Evolutionary conservation across 2,113 vertebrate genomes (phyloP).

Genomic region (Psittacula cyanocephala): DNA sequence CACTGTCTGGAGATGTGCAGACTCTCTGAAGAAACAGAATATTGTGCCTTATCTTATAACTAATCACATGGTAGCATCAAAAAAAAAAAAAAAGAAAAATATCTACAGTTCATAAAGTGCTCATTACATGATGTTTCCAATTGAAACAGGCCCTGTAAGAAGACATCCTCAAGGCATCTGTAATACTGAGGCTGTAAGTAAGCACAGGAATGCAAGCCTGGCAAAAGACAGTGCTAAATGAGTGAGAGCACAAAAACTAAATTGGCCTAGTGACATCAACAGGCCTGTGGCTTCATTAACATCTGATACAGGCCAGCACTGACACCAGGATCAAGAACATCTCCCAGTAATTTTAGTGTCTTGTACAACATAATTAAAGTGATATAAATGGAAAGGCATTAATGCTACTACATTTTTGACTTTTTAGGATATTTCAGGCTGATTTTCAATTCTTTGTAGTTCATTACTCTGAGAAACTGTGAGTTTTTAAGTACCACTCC

Average conservation of each 20-base stretch:
- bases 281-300: not conserved
- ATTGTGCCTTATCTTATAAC: not conserved
- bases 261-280: not conserved
- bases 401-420: not conserved
- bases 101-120: not conserved
- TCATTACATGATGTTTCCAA: not conserved
- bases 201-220: not conserved
- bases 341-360: not conserved
- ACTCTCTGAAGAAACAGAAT: not conserved
- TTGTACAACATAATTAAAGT: not conserved
- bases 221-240: not conserved
- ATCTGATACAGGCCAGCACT: not conserved
- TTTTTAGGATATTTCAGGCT: not conserved
- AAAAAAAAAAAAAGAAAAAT: not conserved
- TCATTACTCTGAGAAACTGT: not conserved
- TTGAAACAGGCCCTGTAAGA: not conserved
- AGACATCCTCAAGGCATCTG: not conserved
- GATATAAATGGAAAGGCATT: conserved; percentile 25
- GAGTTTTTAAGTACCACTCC: not conserved
- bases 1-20: not conserved
- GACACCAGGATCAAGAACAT: conserved; percentile 4
- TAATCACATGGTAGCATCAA: not conserved
- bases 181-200: not conserved
- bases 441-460: not conserved
- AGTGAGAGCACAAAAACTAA: not conserved